These are phyloP conservation scores for Drosophila yakuba DNA, from an alignment of 1,140 invertebrate genomes.

Conservation along the genomic window DNA sequence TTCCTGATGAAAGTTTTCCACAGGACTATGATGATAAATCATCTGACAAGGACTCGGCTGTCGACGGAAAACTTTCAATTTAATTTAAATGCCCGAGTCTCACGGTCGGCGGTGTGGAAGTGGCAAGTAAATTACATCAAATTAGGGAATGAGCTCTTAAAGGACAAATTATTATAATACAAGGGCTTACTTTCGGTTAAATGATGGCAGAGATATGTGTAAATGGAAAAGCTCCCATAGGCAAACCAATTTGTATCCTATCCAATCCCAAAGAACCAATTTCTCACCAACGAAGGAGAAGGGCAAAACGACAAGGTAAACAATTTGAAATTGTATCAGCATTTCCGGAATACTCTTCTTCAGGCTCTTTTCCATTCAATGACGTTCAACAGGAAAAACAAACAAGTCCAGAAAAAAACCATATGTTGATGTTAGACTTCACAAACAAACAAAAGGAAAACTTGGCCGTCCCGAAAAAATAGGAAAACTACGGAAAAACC, in stretches of 20 bases:
- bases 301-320: constrained; percentile 23
- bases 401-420: constrained; percentile 30
- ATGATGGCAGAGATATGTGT: neutral
- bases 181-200: constrained; percentile 1
- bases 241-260: neutral
- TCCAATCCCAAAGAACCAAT: constrained; percentile 12
- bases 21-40: constrained; percentile 67
- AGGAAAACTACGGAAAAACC: constrained; percentile 45
- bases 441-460: constrained; percentile 59
- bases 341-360: constrained; percentile 33
- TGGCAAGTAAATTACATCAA: constrained; percentile 38
- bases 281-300: constrained; percentile 11
- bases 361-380: constrained; percentile 40
- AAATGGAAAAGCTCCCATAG: neutral
- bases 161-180: constrained; percentile 27
- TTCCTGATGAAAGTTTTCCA: constrained; percentile 48
- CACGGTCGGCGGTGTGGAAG: constrained; percentile 7
- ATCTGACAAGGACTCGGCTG: constrained; percentile 42
- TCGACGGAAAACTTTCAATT: constrained; percentile 64
- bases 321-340: constrained; percentile 43
- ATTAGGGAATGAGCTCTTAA: constrained; percentile 15
- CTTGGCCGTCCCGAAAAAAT: constrained; percentile 16
- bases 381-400: constrained; percentile 48
- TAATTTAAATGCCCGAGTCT: constrained; percentile 59
- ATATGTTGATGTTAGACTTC: constrained; percentile 71